Base-by-base conservation (phyloP, 2,113 vertebrate species). In the Emydocephalus ijimae region DNA sequence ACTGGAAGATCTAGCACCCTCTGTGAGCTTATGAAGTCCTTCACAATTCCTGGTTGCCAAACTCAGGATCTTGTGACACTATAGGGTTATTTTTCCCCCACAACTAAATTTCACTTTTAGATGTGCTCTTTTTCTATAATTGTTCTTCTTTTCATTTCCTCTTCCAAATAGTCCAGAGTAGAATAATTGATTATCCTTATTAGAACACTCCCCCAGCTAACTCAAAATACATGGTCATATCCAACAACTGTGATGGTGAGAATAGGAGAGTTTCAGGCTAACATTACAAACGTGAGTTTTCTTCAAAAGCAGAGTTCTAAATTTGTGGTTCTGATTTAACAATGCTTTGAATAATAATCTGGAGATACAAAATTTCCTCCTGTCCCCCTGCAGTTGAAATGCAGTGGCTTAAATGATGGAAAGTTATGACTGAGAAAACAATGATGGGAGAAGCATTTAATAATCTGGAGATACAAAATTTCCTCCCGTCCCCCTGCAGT, bases 181-280 rank as follows among this genome's bases (percentile, higher is more conserved):
- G 52, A 96, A 95, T 96, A 95, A 96, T 94, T 96, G 95, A 96
- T 95, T 95, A 94, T 90, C 89, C 90, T 96, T 93, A 95, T 43
- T 94, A 96, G 96, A 97, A 95, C 39, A 39, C 39, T 39, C 1
- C 39, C 39, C 88, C 91, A 95, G 94, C 93, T 43, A 88, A 86
- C 85, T 85, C 74, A 87, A 59, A 61, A 92, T 93, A 92, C 95
- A 95, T 94, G 89, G 92, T 93, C 93, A 92, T n/a, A 29, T 85
- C 95, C 69, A 59, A 52, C 87, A 74, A 55, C 64, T 9, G 50
- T 8, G 14, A 92, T 81, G 81, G n/a, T 43, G 88, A 89, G 91
- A 94, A 95, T 2, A 24, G 61, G 90, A 91, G 52, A 88, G 85
- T 92, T 89, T 87, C 4, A 0, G 57, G 61, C 54, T 86, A 90